A percentile compares a stretch with the other conserved stretches of the same genome.
Evolutionary conservation across 1,140 invertebrate species (phyloP).

Genomic region (Arctopsyche grandis): DNA sequence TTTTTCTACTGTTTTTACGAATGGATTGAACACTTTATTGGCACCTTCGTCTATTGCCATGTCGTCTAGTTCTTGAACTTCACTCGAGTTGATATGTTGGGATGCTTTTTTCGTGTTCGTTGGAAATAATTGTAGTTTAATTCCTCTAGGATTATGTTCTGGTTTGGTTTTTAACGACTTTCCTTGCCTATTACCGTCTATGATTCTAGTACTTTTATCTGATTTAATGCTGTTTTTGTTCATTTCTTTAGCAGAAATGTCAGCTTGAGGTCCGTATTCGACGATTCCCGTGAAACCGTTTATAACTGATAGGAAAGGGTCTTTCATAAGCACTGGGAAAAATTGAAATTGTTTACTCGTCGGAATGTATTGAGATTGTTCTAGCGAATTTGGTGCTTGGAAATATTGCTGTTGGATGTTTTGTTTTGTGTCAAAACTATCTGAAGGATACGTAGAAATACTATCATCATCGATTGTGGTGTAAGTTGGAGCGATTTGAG

Average conservation of each 20-base stretch:
- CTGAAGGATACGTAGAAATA: not conserved
- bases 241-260: constrained; percentile 62
- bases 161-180: constrained; percentile 30
- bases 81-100: not conserved
- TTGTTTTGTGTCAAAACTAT: not conserved
- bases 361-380: constrained; percentile 15
- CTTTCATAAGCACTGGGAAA: constrained; percentile 69
- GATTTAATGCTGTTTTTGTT: not conserved
- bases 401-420: not conserved
- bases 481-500: constrained; percentile 11
- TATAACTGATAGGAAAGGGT: constrained; percentile 66
- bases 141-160: not conserved
- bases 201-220: not conserved
- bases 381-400: not conserved
- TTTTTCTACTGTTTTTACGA: no score
- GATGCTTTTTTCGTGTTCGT: not conserved
- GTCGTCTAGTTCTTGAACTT: constrained; percentile 36
- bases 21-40: constrained; percentile 23
- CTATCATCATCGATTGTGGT: not conserved
- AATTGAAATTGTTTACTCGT: constrained; percentile 58
- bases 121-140: not conserved
- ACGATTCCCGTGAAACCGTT: constrained; percentile 66
- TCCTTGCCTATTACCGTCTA: not conserved
- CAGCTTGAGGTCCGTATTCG: constrained; percentile 68
- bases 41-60: not conserved